Evolutionary conservation across 2,797 vertebrate genomes (phyloP), one percentile per base, ranked within the genome.

Genomic region (Cossypha niveicapilla): DNA sequence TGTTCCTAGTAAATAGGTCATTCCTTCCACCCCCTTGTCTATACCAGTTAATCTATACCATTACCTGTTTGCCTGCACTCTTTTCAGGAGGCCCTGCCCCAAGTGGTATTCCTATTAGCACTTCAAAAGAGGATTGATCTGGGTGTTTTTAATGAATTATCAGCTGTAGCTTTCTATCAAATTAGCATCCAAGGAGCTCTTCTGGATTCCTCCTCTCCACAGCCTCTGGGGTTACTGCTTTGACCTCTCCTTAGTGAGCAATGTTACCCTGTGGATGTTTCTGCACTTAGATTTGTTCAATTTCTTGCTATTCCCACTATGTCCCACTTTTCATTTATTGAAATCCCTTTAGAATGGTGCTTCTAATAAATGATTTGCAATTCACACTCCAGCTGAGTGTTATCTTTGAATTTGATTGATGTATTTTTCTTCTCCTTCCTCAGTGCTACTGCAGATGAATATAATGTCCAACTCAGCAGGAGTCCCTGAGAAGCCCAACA

Each of bases 91-190:
- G 74, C 71, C 8, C 34, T 87, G 67, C 77, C 81, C 42, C 53
- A 50, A 60, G 77, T 76, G 74, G 42, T 74, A 57, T 81, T 88
- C 34, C 50, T 81, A 91, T 96, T 82, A 96, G 56, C 86, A 96
- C 71, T 94, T 96, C 93, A 95, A 96, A 93, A 89, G 73, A 75
- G 45, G 35, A 78, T 91, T 83, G 48, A 84, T 93, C 50, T 73
- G 45, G 9, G 4, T 5, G 13, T 76, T 91, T 90, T 70, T 5
- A 88, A 93, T 65, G 37, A 89, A 79, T 82, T 93, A 66, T 89
- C 78, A 88, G 47, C 62, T 56, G 47, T 65, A 68, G 23, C 58
- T 93, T 93, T 78, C 54, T 71, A 65, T 94, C 61, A 89, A 32
- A 17, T 75, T 75, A 89, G 39, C 54, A 93, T 83, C 57, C 62